Evolutionary conservation across 2,113 vertebrate species (phyloP).

Genomic region (Gallinago undulata): DNA sequence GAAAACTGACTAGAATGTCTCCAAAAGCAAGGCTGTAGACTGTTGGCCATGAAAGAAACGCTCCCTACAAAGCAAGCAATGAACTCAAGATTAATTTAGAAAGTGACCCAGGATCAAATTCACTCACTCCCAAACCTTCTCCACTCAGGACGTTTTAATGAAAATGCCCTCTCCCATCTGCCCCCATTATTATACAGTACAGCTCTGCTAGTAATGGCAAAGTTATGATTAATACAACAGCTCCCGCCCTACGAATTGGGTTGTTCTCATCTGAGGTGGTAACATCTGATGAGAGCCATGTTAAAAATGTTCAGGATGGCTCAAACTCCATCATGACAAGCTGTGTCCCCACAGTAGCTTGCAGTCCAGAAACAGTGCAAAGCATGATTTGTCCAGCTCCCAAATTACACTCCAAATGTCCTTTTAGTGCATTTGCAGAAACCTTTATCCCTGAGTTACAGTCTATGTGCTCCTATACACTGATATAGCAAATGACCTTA

Average conservation of each 20-base stretch:
- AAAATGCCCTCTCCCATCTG: neutral
- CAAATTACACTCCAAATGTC: neutral
- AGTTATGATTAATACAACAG: neutral
- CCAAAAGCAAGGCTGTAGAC: neutral
- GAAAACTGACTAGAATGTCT: neutral
- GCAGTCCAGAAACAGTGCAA: neutral
- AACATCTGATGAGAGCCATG: neutral
- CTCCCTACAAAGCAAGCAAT: neutral
- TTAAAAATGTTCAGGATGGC: neutral
- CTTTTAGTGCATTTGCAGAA: neutral
- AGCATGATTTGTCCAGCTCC: neutral
- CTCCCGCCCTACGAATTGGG: neutral
- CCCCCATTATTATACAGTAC: neutral
- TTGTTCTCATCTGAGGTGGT: neutral
- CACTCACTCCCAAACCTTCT: neutral
- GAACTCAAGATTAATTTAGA: neutral
- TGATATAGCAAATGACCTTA: neutral
- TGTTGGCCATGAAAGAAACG: neutral
- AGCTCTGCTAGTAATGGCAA: neutral
- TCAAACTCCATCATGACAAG: neutral
- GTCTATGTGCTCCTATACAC: neutral
- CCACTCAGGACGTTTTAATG: neutral
- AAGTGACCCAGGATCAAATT: neutral
- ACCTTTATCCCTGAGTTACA: neutral
- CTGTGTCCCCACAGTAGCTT: neutral